Percentiles rank a stretch among this genome's conserved stretches.
These are phyloP conservation scores for Channa argus DNA, from an alignment of 2,113 vertebrate species.

Conservation along the genomic window DNA sequence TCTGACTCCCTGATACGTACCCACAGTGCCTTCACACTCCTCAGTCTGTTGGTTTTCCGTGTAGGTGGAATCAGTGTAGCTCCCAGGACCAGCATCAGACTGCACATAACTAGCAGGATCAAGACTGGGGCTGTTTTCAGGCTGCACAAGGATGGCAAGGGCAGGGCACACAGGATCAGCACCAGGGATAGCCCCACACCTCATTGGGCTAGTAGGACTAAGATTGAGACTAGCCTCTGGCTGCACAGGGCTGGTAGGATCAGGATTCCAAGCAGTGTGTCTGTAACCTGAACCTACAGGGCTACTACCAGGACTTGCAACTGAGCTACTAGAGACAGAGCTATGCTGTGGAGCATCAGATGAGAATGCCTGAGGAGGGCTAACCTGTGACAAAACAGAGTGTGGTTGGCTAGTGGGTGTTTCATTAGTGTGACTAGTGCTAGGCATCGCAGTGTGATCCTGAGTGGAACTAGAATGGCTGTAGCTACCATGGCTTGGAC, in stretches of 20 bases:
- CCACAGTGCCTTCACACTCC: neutral
- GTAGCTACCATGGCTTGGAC: conserved; percentile 1
- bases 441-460: conserved; percentile 41
- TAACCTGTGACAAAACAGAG: conserved; percentile 4
- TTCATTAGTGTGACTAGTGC: conserved; percentile 12
- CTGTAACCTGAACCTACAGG: neutral
- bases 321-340: conserved; percentile 1
- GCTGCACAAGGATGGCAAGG: neutral
- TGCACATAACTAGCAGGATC: neutral
- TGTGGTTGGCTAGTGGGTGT: neutral
- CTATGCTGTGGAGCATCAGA: neutral
- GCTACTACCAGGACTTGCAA: conserved; percentile 1
- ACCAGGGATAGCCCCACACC: neutral
- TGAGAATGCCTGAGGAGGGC: conserved; percentile 11
- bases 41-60: neutral
- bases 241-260: neutral
- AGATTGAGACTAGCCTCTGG: neutral
- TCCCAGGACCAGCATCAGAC: neutral
- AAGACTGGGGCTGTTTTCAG: neutral
- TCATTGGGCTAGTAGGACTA: neutral
- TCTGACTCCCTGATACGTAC: conserved; percentile 43
- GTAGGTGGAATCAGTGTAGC: neutral
- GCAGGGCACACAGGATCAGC: neutral
- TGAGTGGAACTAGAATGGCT: conserved; percentile 42
- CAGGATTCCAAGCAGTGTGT: neutral